These are phyloP conservation scores for Enteromius afrohamiltoni DNA, from an alignment of 2,797 vertebrate genomes.

Conservation along the genomic window DNA sequence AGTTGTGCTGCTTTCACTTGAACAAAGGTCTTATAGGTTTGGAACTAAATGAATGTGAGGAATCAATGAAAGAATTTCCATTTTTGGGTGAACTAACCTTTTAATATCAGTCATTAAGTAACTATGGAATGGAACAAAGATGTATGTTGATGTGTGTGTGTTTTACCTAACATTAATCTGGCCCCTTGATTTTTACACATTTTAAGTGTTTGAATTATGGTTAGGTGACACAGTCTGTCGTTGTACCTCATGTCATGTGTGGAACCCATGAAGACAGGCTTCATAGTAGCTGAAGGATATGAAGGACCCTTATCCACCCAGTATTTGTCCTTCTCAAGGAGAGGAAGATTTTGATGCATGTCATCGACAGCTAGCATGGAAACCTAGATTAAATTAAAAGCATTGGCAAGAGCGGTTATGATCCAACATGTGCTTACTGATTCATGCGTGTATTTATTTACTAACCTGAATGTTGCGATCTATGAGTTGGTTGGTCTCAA, in stretches of 20 bases:
- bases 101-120: neutral
- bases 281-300: conserved; percentile 77
- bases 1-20: too few species aligned
- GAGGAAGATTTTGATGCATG: conserved; percentile 88
- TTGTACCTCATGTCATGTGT: conserved; percentile 87
- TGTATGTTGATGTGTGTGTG: too few species aligned
- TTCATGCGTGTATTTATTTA: neutral
- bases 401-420: neutral
- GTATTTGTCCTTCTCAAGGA: conserved; percentile 81
- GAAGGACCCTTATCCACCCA: conserved; percentile 79
- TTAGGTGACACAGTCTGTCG: neutral
- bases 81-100: neutral
- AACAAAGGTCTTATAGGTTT: neutral
- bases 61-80: neutral
- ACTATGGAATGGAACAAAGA: too few species aligned
- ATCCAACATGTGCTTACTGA: neutral
- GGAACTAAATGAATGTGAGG: neutral
- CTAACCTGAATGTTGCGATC: conserved; percentile 89
- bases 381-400: conserved; percentile 72
- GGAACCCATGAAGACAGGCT: conserved; percentile 85
- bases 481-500: conserved; percentile 93
- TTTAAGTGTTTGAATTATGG: neutral
- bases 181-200: neutral
- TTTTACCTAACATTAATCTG: neutral
- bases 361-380: conserved; percentile 90